A percentile compares a stretch with the other conserved stretches of the same genome.
phyloP scores from a whole-genome alignment of 2,888 invertebrate genomes.

The Eupithecia abbreviata region DNA sequence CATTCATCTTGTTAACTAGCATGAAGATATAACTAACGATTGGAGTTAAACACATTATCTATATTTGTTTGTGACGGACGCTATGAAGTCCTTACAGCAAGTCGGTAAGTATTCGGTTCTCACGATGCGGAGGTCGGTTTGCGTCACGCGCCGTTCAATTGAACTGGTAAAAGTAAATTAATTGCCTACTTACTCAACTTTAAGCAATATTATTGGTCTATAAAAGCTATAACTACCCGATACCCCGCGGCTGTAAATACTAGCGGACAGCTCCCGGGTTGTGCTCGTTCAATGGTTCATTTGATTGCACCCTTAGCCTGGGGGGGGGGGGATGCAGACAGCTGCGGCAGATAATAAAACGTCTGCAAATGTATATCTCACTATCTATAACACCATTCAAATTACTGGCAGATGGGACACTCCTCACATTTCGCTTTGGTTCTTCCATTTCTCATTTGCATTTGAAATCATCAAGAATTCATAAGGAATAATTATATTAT shows the following conservation, averaged over 20 bases:
- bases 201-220: background rate
- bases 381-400: background rate
- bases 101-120: background rate
- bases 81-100: background rate
- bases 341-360: background rate
- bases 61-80: background rate
- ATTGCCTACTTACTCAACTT: background rate
- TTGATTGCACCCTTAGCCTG: background rate
- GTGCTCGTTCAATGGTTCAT: background rate
- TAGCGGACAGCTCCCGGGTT: background rate
- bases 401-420: background rate
- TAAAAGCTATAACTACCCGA: background rate
- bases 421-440: background rate
- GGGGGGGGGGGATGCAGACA: background rate
- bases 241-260: background rate
- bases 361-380: too few relatives aligned
- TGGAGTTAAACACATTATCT: background rate
- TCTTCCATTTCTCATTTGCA: too few relatives aligned
- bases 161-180: background rate
- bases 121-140: conserved; percentile 2
- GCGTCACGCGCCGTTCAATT: conserved; percentile 13
- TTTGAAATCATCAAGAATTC: too few relatives aligned
- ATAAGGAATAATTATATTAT: too few relatives aligned
- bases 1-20: background rate
- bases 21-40: background rate